phyloP scores from a whole-genome alignment of 2,113 vertebrate species.

The Tonatia bakeri region DNA sequence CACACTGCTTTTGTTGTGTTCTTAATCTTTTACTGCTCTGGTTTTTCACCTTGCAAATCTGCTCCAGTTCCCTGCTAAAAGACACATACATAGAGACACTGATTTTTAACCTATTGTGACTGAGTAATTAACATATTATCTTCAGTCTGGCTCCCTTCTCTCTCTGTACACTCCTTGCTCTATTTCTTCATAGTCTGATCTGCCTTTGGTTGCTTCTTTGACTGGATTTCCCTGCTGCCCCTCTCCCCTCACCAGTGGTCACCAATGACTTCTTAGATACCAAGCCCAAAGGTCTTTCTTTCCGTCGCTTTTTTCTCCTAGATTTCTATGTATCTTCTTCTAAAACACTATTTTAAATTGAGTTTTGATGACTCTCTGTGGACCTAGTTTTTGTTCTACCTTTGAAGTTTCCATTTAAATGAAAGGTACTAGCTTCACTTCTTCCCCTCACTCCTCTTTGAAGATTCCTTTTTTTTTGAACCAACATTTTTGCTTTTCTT shows the following conservation, averaged over 20 bases:
- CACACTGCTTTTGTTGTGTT: not conserved
- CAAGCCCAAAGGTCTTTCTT: not conserved
- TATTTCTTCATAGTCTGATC: not conserved
- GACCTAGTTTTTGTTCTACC: not conserved
- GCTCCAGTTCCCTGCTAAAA: not conserved
- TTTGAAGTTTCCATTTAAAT: not conserved
- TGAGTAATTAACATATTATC: not conserved
- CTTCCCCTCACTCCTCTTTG: not conserved
- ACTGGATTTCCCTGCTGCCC: not conserved
- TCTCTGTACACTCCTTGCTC: not conserved
- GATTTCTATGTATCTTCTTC: not conserved
- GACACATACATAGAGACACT: not conserved
- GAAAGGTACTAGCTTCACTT: not conserved
- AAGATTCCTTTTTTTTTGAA: not conserved
- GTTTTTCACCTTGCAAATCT: not conserved
- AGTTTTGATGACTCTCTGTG: not conserved
- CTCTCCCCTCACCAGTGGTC: not conserved
- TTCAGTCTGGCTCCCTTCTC: not conserved
- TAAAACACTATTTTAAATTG: not conserved
- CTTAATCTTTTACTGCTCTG: not conserved
- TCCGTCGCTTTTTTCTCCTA: not conserved
- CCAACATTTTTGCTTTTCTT: not conserved
- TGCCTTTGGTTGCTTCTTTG: not conserved
- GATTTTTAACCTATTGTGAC: not conserved
- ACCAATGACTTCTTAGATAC: not conserved